A percentile compares a stretch with the other conserved stretches of the same genome.
Conservation (phyloP, 2,888 invertebrate genomes). For the Trypoxylon attenuatum region DNA sequence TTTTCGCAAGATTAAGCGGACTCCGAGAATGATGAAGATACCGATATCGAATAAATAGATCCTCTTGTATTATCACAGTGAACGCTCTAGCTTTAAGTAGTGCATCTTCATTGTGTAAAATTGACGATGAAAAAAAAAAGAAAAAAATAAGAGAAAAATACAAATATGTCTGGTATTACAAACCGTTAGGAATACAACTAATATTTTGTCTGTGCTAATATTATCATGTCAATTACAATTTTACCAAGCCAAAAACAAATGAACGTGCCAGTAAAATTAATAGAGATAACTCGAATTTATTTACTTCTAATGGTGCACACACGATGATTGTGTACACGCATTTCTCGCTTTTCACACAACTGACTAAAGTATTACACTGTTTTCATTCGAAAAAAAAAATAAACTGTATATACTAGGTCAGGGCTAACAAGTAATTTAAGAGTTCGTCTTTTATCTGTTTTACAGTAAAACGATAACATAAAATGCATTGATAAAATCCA, state of each 20-base stretch:
- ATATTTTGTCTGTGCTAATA: background rate
- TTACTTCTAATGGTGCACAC: constrained; percentile 31
- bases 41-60: constrained; percentile 9
- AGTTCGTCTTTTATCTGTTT: constrained; percentile 29
- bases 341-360: constrained; percentile 35
- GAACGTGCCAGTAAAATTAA: too few relatives aligned
- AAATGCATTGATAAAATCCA: constrained; percentile 12
- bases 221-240: constrained; percentile 1
- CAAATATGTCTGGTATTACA: too few relatives aligned
- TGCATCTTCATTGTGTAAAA: background rate
- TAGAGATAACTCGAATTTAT: background rate
- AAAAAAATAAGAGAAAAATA: too few relatives aligned
- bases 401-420: constrained; percentile 25
- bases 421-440: constrained; percentile 42
- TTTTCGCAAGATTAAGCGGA: too few relatives aligned
- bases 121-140: too few relatives aligned
- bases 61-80: constrained; percentile 33
- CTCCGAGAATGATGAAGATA: too few relatives aligned
- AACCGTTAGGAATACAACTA: too few relatives aligned
- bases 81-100: background rate
- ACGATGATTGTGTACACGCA: constrained; percentile 28
- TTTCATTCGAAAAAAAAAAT: constrained; percentile 28
- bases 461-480: constrained; percentile 29
- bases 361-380: constrained; percentile 38
- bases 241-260: too few relatives aligned